Evolutionary conservation across 2,797 vertebrate genomes (phyloP).

Genomic region (Cetoscarus ocellatus): DNA sequence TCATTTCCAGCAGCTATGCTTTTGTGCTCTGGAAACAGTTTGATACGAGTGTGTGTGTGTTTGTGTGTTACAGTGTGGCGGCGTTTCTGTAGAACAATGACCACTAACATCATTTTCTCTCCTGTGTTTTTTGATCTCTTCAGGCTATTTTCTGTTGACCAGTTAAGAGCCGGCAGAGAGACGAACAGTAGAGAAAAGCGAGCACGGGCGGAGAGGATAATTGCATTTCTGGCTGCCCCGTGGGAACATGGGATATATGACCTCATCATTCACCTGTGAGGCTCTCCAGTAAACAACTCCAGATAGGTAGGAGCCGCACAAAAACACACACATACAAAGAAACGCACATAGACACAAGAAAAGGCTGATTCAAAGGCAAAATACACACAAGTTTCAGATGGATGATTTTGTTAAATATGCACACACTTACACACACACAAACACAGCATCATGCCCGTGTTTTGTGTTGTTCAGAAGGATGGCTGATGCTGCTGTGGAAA

Average conservation of each 20-base stretch:
- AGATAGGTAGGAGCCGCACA: slow-evolving; percentile 55
- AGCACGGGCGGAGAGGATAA: slow-evolving; percentile 71
- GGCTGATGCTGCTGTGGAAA: slow-evolving; percentile 87
- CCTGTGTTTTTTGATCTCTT: slow-evolving; percentile 49
- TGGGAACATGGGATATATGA: slow-evolving; percentile 93
- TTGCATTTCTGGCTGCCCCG: slow-evolving; percentile 75
- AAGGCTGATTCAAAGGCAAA: slow-evolving; percentile 10
- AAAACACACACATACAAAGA: neutral
- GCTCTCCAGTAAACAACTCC: slow-evolving; percentile 73
- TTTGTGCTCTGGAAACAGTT: slow-evolving; percentile 46
- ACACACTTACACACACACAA: no score
- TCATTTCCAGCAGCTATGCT: slow-evolving; percentile 60
- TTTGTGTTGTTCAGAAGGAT: slow-evolving; percentile 80
- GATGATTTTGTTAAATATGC: no score
- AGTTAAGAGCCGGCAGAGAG: slow-evolving; percentile 53
- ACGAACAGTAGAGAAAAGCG: slow-evolving; percentile 42
- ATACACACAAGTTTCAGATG: slow-evolving; percentile 4
- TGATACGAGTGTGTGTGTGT: slow-evolving; percentile 27
- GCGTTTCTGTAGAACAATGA: slow-evolving; percentile 39
- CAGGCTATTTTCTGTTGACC: slow-evolving; percentile 64
- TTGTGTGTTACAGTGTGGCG: slow-evolving; percentile 13
- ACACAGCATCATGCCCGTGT: neutral
- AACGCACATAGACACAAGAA: neutral
- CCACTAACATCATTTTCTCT: slow-evolving; percentile 36
- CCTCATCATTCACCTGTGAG: slow-evolving; percentile 87